Conservation (phyloP, 1,140 invertebrate genomes). For the Cryptotermes secundus region DNA sequence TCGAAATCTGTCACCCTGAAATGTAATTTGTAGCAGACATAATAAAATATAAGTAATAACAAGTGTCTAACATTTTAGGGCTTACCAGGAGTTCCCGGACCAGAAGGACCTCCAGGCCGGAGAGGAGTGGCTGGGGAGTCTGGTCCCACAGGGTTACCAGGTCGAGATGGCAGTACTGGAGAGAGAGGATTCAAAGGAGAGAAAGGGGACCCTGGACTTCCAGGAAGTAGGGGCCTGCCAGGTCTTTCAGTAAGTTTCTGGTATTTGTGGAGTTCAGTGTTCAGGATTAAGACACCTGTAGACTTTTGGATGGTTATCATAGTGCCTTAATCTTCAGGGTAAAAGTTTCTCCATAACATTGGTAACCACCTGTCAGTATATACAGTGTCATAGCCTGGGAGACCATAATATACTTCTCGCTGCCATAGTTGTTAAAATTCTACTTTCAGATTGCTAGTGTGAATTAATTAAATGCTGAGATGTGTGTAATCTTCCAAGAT, state of each 20-base stretch:
- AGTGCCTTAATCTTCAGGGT: too few relatives aligned
- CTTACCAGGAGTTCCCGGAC: background rate
- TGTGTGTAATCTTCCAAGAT: too few relatives aligned
- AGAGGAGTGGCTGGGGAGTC: constrained; percentile 43
- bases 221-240: constrained; percentile 45
- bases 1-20: too few relatives aligned
- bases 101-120: constrained; percentile 45
- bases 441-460: too few relatives aligned
- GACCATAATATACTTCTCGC: too few relatives aligned
- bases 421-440: too few relatives aligned
- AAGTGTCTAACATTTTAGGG: constrained; percentile 28
- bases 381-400: too few relatives aligned
- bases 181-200: constrained; percentile 39
- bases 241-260: constrained; percentile 40
- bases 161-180: constrained; percentile 37
- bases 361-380: too few relatives aligned
- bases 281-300: constrained; percentile 32
- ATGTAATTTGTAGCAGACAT: too few relatives aligned
- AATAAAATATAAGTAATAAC: too few relatives aligned
- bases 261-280: background rate
- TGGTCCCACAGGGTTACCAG: constrained; percentile 33
- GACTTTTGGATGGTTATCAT: constrained; percentile 35
- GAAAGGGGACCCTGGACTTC: constrained; percentile 41
- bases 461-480: too few relatives aligned
- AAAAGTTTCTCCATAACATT: too few relatives aligned